Evolutionary conservation across 2,888 invertebrate genomes (phyloP), one percentile per base, ranked within the genome.

Genomic region (Melipona beecheii): DNA sequence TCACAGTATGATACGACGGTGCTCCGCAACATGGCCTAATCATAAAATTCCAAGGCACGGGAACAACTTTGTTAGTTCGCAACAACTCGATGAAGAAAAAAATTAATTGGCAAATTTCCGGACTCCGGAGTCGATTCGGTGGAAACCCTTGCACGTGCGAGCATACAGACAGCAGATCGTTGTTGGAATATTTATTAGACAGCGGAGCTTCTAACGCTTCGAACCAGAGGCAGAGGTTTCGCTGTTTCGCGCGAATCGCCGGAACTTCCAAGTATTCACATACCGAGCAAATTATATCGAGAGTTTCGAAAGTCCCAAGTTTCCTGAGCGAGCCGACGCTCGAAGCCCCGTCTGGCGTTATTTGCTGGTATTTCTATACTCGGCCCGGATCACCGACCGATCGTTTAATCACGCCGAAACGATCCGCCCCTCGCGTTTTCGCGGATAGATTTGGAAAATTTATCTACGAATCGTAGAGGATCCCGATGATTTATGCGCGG

Each of bases 271-370:
- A 52, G 50, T 49, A 52, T 62, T 50, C 62, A 73, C 50, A 62
- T 62, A 73, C 62, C 31, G n/a, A 50, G 49, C 73, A 36, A 73
- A 73, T 62, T 73, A 73, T 73, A 73, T 73, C 62, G 62, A 73
- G 62, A 73, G 50, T n/a, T 62, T 62, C 73, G 73, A 73, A 73
- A 73, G 62, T 73, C 31, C 15, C 62, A 31, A 73, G 50, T 60
- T 73, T 31, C 31, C 31, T 27, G 24, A 2, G 9, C n/a, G 19
- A 1, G 9, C 31, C 58, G 58, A 58, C 60, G 62, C 60, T 31
- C 31, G 50, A 73, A 72, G 43, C 58, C 1, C 60, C 21, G 71
- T 58, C 58, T 24, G 2, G 15, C 27, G 50, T 62, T 73, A 73
- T 50, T 62, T 62, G 24, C 6, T 21, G 31, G 50, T 62, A 31